These are phyloP conservation scores for Drosophila parthenogenetica DNA, from an alignment of 2,888 invertebrate genomes.

Conservation along the genomic window DNA sequence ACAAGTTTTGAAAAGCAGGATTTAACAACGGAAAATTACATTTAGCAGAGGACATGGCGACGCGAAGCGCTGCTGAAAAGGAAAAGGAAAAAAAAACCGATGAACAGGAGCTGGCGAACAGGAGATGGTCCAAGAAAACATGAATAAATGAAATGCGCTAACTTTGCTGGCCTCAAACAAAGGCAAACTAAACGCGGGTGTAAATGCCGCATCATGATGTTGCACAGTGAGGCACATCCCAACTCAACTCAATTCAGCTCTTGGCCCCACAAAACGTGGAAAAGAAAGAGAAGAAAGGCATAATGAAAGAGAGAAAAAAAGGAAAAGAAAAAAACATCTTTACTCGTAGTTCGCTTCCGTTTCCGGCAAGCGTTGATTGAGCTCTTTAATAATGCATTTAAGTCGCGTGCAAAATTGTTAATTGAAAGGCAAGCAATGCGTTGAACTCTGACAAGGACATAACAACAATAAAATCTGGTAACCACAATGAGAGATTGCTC, in stretches of 20 bases:
- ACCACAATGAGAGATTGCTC: constrained; percentile 55
- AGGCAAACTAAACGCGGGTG: constrained; percentile 73
- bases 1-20: constrained; percentile 79
- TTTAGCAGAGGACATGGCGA: constrained; percentile 68
- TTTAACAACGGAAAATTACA: constrained; percentile 82
- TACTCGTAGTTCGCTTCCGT: constrained; percentile 47
- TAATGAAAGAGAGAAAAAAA: constrained; percentile 7
- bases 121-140: constrained; percentile 65
- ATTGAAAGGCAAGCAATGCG: constrained; percentile 43
- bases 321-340: constrained; percentile 25
- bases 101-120: constrained; percentile 19
- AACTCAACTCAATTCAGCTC: neutral
- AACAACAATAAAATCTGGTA: constrained; percentile 40
- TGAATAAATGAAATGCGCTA: constrained; percentile 79
- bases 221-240: constrained; percentile 46
- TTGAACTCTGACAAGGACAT: constrained; percentile 3
- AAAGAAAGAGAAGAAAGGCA: constrained; percentile 20
- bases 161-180: constrained; percentile 70
- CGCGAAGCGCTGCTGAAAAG: constrained; percentile 8
- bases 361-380: constrained; percentile 70
- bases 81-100: constrained; percentile 13
- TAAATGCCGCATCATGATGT: constrained; percentile 57
- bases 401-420: constrained; percentile 33
- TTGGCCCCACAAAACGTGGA: constrained; percentile 5
- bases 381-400: constrained; percentile 64